Conservation (phyloP, 2,797 vertebrate genomes). For the Nyctibius grandis region DNA sequence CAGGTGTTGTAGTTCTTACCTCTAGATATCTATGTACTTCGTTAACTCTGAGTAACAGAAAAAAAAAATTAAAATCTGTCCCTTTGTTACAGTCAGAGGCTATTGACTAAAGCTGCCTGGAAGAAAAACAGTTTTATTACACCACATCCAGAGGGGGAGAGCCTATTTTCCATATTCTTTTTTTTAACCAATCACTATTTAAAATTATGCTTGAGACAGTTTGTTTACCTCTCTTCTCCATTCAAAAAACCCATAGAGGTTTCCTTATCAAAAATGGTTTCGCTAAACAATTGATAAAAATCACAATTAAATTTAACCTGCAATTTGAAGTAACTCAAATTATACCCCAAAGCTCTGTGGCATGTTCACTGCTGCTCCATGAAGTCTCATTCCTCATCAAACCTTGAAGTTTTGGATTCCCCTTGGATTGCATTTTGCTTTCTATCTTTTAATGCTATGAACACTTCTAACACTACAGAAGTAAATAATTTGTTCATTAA, state of each 20-base stretch:
- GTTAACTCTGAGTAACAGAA: background rate
- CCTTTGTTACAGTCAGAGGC: background rate
- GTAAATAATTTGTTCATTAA: slow-evolving; percentile 42
- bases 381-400: slow-evolving; percentile 51
- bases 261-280: slow-evolving; percentile 29
- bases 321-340: slow-evolving; percentile 20
- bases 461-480: background rate
- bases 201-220: background rate
- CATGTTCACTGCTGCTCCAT: background rate
- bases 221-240: slow-evolving; percentile 27
- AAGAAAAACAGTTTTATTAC: slow-evolving; percentile 10
- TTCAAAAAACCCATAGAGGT: background rate
- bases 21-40: background rate
- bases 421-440: background rate
- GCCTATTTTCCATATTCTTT: background rate
- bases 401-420: background rate
- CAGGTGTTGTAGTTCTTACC: background rate
- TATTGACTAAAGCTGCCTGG: slow-evolving; percentile 11
- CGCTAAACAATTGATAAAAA: slow-evolving; percentile 14
- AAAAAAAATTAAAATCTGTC: background rate
- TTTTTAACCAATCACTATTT: background rate
- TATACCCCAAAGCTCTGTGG: slow-evolving; percentile 44
- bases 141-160: background rate
- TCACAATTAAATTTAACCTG: slow-evolving; percentile 51
- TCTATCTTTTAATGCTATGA: background rate